These are phyloP conservation scores for Saimiri boliviensis DNA, from an alignment of 2,113 vertebrate genomes.

Conservation along the genomic window DNA sequence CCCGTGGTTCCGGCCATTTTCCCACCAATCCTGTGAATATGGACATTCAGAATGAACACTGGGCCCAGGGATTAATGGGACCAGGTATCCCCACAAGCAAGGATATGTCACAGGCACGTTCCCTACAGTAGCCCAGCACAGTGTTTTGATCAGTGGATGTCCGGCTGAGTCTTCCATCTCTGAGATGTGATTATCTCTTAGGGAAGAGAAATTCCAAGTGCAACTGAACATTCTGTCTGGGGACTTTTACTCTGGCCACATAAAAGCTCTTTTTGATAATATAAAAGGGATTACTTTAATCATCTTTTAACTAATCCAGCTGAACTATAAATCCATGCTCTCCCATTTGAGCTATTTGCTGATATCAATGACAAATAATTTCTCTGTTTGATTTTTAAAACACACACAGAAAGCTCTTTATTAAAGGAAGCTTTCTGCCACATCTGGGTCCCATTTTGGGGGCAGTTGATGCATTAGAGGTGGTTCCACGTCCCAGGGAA, in stretches of 20 bases:
- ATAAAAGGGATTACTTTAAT: conserved; percentile 42
- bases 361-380: background rate
- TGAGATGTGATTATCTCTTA: background rate
- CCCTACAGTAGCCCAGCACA: rapidly evolving
- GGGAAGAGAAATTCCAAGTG: background rate
- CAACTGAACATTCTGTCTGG: background rate
- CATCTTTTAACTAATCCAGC: conserved; percentile 26
- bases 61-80: background rate
- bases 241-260: background rate
- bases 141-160: background rate
- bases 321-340: background rate
- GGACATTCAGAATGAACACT: background rate
- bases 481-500: background rate
- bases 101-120: rapidly evolving
- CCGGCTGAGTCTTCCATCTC: background rate
- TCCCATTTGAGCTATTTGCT: background rate
- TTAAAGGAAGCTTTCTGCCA: background rate
- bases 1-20: background rate
- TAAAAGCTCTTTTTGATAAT: conserved; percentile 19
- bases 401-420: background rate
- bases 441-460: background rate
- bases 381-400: conserved; percentile 6
- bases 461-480: background rate
- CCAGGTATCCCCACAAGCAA: background rate
- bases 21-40: background rate